Evolutionary conservation across 2,888 invertebrate species (phyloP), one percentile per base, ranked within the genome.

Genomic region (Andricus quercusramuli): DNA sequence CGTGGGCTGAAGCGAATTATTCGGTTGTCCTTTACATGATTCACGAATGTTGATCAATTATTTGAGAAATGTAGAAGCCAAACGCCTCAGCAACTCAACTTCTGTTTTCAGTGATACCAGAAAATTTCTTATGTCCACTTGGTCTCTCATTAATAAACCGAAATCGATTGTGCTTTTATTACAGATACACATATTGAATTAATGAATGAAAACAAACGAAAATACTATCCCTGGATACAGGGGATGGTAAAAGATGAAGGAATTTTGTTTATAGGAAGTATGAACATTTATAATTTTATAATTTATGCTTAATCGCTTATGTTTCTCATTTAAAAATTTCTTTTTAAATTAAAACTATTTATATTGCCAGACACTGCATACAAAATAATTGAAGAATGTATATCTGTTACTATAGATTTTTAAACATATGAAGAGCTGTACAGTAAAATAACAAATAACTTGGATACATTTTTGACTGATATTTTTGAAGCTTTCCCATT

Each of bases 171-270:
- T 22, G 25, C 62, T 25, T 62, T 62, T 25, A 22, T 62, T 15
- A 62, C 62, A 13, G 62, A 62, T 15, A 62, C 25, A 22, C 62
- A 25, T 25, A 13, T 62, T 5, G 25, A 62, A 15, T 62, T 62
- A 62, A 11, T 25, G 4, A 62, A 25, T 84, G n/a, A 78, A 29
- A 79, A 81, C 2, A 82, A 84, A 80, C 70, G 83, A 25, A 82
- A 70, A 32, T 85, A 88, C 76, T 77, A 81, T 20, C 87, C 87
- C 2, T 83, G 81, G 59, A 85, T 88, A 17, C 68, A 68, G 32
- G 88, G 88, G 11, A 56, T 80, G 22, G 84, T 83, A 22, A 81
- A 78, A 37, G 80, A 88, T 44, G 88, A 88, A 78, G 88, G 86
- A 59, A 81, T 86, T 1, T 3, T 85, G 17, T 41, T 86, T 4